Percentiles rank a stretch among this genome's conserved stretches.
Evolutionary conservation across 2,113 vertebrate genomes (phyloP).

Genomic region (Montifringilla adamsi): DNA sequence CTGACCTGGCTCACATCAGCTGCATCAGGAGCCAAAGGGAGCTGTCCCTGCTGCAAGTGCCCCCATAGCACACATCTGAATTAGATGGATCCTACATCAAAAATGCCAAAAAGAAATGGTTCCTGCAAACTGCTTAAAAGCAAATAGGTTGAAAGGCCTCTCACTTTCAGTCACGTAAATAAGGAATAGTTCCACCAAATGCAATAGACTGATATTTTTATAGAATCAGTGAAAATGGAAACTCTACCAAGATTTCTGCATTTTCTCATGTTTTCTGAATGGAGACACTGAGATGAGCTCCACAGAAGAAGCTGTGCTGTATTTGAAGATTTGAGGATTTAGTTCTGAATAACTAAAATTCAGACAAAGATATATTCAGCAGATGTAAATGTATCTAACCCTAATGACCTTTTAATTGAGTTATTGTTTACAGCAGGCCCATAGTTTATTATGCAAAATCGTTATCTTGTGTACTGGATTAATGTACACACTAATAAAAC

Average conservation of each 20-base stretch:
- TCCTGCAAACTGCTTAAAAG: not conserved
- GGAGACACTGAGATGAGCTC: not conserved
- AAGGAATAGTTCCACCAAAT: not conserved
- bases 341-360: not conserved
- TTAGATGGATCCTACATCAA: not conserved
- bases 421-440: not conserved
- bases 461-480: not conserved
- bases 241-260: not conserved
- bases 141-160: not conserved
- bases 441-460: not conserved
- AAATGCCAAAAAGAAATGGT: not conserved
- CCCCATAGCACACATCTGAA: not conserved
- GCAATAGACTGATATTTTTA: not conserved
- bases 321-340: not conserved
- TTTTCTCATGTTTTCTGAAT: not conserved
- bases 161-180: not conserved
- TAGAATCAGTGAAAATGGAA: not conserved
- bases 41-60: not conserved
- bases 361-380: not conserved
- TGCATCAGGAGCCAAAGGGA: not conserved
- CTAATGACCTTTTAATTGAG: not conserved
- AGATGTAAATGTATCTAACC: not conserved
- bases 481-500: not conserved
- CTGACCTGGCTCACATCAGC: not conserved
- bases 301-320: not conserved